Conservation (phyloP, 1,140 invertebrate species). For the Cotesia glomerata region DNA sequence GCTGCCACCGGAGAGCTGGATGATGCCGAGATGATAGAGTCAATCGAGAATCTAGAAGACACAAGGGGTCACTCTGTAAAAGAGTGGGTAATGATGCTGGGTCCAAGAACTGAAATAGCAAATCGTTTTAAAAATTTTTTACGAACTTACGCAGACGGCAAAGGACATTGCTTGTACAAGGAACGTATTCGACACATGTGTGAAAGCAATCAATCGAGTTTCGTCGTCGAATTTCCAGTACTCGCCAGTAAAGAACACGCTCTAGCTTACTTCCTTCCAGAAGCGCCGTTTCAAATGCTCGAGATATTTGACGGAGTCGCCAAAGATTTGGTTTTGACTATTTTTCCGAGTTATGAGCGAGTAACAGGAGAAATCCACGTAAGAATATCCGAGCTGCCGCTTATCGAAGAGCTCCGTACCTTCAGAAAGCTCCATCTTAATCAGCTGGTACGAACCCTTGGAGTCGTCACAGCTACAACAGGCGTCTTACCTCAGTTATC, state of each 20-base stretch:
- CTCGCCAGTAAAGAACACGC: constrained; percentile 90
- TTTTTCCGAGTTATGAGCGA: constrained; percentile 95
- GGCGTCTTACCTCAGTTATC: constrained; percentile 95
- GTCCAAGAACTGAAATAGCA: constrained; percentile 94
- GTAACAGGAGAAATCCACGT: constrained; percentile 94
- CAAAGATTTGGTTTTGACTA: constrained; percentile 91
- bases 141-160: constrained; percentile 85
- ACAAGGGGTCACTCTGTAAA: constrained; percentile 88
- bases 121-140: constrained; percentile 97
- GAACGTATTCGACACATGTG: constrained; percentile 95
- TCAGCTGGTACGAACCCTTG: constrained; percentile 89
- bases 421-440: constrained; percentile 97
- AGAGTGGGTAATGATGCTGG: constrained; percentile 96
- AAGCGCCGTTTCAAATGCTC: constrained; percentile 95
- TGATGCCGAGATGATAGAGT: constrained; percentile 90
- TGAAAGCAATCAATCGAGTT: constrained; percentile 88
- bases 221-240: constrained; percentile 92
- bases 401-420: constrained; percentile 95
- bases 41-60: constrained; percentile 98
- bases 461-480: constrained; percentile 95
- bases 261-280: constrained; percentile 95
- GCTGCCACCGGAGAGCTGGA: constrained; percentile 80
- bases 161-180: constrained; percentile 88
- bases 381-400: constrained; percentile 90
- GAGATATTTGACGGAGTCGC: constrained; percentile 95